phyloP scores from a whole-genome alignment of 92 coral and sea anemone species.

The Metridium senile region DNA sequence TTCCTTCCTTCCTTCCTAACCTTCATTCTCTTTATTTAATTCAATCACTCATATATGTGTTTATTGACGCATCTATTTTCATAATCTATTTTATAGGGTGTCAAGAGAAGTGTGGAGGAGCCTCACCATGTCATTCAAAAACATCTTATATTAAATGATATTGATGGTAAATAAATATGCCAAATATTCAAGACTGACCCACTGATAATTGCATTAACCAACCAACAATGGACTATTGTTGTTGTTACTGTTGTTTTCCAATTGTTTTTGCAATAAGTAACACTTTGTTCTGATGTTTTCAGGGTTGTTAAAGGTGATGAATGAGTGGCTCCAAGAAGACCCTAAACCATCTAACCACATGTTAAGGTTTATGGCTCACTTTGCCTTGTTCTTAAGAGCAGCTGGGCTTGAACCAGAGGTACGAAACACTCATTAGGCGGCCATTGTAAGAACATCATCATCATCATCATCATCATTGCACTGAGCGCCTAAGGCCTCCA shows the following conservation, averaged over 20 bases:
- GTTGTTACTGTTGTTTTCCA: neutral
- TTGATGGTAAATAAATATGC: slow-evolving; percentile 69
- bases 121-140: slow-evolving; percentile 88
- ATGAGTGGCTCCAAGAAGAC: slow-evolving; percentile 75
- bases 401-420: slow-evolving; percentile 89
- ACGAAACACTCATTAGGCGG: neutral
- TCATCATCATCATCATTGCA: no score
- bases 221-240: no score
- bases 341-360: slow-evolving; percentile 67
- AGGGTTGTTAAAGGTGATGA: slow-evolving; percentile 89
- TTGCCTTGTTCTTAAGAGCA: slow-evolving; percentile 82
- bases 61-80: no score
- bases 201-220: no score
- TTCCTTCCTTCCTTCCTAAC: no score
- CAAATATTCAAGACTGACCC: no score
- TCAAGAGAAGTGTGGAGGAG: slow-evolving; percentile 66
- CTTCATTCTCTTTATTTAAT: no score
- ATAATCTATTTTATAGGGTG: slow-evolving; percentile 46
- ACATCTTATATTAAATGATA: slow-evolving; percentile 80
- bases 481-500: no score
- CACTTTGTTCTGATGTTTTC: slow-evolving; percentile 6
- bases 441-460: no score
- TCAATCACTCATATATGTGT: no score
- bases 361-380: slow-evolving; percentile 97
- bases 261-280: neutral